Evolutionary conservation across 2,113 vertebrate species (phyloP).

Genomic region (Chaetops frenatus): DNA sequence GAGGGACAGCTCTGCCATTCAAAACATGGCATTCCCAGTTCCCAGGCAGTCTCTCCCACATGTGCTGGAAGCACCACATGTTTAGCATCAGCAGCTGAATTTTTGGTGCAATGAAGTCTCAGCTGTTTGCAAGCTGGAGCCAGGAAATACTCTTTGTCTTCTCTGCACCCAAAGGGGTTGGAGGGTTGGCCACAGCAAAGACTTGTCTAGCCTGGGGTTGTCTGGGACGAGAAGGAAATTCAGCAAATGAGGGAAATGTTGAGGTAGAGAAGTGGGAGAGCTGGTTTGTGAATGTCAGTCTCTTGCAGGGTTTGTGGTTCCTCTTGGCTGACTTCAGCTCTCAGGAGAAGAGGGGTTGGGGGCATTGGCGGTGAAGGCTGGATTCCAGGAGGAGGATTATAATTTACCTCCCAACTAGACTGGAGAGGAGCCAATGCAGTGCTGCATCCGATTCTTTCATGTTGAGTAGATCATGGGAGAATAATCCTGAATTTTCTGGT

Average conservation of each 20-base stretch:
- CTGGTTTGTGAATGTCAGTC: background rate
- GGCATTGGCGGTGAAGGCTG: background rate
- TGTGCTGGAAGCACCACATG: background rate
- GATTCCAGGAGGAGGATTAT: slow-evolving; percentile 13
- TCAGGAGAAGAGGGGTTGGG: background rate
- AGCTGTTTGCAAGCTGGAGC: slow-evolving; percentile 6
- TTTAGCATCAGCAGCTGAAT: background rate
- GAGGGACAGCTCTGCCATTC: background rate
- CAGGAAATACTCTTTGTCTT: background rate
- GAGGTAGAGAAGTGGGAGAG: background rate
- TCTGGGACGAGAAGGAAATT: background rate
- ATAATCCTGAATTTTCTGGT: background rate
- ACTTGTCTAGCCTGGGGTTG: background rate
- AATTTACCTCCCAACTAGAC: slow-evolving; percentile 51
- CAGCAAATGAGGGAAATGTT: background rate
- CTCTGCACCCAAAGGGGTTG: background rate
- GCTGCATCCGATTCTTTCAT: slow-evolving; percentile 5
- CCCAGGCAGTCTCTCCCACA: background rate
- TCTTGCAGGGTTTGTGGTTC: slow-evolving; percentile 28
- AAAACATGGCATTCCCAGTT: background rate
- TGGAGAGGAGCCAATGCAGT: slow-evolving; percentile 1
- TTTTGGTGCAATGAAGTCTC: background rate
- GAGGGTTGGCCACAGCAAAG: slow-evolving; percentile 31
- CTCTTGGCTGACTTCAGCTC: slow-evolving; percentile 28
- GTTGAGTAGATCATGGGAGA: slow-evolving; percentile 9